Evolutionary conservation across 2,797 vertebrate genomes (phyloP), one percentile per base, ranked within the genome.

Genomic region (Xiphorhynchus erythropygius): DNA sequence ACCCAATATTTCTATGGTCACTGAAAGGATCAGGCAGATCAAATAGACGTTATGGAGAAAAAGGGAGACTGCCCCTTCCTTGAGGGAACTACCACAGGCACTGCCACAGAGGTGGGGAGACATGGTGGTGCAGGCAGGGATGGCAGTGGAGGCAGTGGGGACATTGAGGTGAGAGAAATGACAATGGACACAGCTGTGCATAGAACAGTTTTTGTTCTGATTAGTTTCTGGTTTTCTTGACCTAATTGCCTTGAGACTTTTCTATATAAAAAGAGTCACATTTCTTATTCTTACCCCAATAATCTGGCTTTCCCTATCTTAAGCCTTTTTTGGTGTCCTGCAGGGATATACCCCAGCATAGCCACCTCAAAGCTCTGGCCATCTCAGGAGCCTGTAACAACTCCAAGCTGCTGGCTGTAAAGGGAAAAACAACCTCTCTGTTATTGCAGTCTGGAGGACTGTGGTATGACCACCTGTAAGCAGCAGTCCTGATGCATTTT

Each of bases 101-200:
- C 18, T 39, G 18, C 5, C 32, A 17, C 13, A 16, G 27, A 41
- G 28, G 8, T 0, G 10, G 44, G 53, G 64, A 62, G 15, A 53
- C 2, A 5, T 1, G 2, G 4, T 67, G n/a, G 7, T 1, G 2
- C 6, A 32, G 11, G 16, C 7, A 42, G 9, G 13, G 21, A 10
- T 15, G 41, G 16, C 27, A 64, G 16, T 0, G 1, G 19, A 44
- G 39, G 32, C 21, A 35, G 18, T 4, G 7, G 5, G 6, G 8
- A 1, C 18, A 23, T 3, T 62, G 35, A 41, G 9, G 12, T 30
- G 33, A 49, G 18, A 42, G 27, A 33, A 75, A n/a, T 42, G 17
- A 18, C 0, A 0, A 5, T 8, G 15, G 37, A 77, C 25, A 25
- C 8, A 35, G 7, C 5, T 60, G 6, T 27, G 3, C 18, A 19